Evolutionary conservation across 2,888 invertebrate genomes (phyloP).

Genomic region (Campaea margaritaria): DNA sequence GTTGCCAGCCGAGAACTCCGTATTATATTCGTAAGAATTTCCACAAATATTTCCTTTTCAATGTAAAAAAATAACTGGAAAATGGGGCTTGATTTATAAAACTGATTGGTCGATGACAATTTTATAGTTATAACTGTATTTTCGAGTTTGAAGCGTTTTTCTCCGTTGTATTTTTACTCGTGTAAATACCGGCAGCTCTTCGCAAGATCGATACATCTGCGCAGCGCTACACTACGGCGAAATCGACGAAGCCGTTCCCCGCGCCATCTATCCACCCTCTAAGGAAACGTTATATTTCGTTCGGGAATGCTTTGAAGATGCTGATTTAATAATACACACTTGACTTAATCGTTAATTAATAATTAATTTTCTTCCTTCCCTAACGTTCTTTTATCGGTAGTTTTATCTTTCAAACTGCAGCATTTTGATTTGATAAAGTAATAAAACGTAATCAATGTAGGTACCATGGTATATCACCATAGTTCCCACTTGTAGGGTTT

Average conservation of each 20-base stretch:
- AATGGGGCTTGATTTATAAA: conserved; percentile 23
- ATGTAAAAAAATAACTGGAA: conserved; percentile 14
- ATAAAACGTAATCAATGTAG: too few species aligned
- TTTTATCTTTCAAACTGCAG: too few species aligned
- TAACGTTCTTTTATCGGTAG: neutral
- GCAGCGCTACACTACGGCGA: conserved; percentile 76
- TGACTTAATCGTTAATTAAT: conserved; percentile 11
- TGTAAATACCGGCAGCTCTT: conserved; percentile 66
- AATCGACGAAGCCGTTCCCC: conserved; percentile 46
- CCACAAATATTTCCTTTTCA: conserved; percentile 20
- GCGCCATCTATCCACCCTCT: conserved; percentile 67
- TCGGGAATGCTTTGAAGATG: conserved; percentile 18
- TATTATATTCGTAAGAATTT: conserved; percentile 24
- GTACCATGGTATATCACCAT: too few species aligned
- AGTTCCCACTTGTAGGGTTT: too few species aligned
- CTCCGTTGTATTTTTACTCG: conserved; percentile 56
- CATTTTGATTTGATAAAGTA: too few species aligned
- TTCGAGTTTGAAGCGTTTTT: conserved; percentile 37
- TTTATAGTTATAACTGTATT: conserved; percentile 8
- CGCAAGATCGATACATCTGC: conserved; percentile 80
- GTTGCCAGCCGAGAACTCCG: conserved; percentile 64
- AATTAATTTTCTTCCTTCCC: neutral
- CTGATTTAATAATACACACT: conserved; percentile 18
- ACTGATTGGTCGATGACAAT: neutral
- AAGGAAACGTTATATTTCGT: conserved; percentile 18